A percentile compares a stretch with the other conserved stretches of the same genome.
Conservation (phyloP, 2,888 invertebrate species). For the Cryptocephalus moraei region DNA sequence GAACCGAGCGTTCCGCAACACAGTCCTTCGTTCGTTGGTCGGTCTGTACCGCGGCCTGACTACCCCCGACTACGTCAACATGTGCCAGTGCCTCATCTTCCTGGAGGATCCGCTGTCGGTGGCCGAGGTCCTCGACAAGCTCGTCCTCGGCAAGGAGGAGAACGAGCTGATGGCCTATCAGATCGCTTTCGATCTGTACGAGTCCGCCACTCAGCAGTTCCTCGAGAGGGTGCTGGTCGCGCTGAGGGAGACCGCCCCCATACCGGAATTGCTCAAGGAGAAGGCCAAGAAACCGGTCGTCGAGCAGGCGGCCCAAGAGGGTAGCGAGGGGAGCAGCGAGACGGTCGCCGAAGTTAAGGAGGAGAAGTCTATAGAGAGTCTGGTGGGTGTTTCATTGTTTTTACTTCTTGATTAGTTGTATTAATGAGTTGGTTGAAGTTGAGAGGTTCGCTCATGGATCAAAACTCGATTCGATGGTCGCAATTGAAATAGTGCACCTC, state of each 20-base stretch:
- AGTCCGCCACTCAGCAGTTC: constrained; percentile 97
- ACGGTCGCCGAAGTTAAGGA: constrained; percentile 41
- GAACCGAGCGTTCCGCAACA: constrained; percentile 85
- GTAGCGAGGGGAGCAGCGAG: constrained; percentile 22
- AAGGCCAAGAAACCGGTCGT: constrained; percentile 54
- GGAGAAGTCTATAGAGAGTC: constrained; percentile 48
- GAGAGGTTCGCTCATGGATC: too few species aligned
- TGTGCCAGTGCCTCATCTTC: constrained; percentile 96
- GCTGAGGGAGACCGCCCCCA: constrained; percentile 69
- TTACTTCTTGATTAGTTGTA: neutral
- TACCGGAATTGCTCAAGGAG: constrained; percentile 64
- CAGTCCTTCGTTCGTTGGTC: constrained; percentile 80
- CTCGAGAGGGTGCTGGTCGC: constrained; percentile 78
- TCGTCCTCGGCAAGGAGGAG: constrained; percentile 65
- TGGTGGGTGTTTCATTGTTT: constrained; percentile 29
- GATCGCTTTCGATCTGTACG: constrained; percentile 97
- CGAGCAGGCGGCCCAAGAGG: constrained; percentile 32
- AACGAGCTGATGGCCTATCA: constrained; percentile 91
- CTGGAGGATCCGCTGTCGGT: constrained; percentile 89
- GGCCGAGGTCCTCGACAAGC: constrained; percentile 83
- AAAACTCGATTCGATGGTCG: too few species aligned
- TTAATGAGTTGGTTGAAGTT: neutral
- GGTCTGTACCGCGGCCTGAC: constrained; percentile 79
- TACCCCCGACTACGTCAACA: constrained; percentile 94
- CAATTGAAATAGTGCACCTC: too few species aligned